Conservation (phyloP, 1,140 invertebrate species). For the Leguminivora glycinivorella region DNA sequence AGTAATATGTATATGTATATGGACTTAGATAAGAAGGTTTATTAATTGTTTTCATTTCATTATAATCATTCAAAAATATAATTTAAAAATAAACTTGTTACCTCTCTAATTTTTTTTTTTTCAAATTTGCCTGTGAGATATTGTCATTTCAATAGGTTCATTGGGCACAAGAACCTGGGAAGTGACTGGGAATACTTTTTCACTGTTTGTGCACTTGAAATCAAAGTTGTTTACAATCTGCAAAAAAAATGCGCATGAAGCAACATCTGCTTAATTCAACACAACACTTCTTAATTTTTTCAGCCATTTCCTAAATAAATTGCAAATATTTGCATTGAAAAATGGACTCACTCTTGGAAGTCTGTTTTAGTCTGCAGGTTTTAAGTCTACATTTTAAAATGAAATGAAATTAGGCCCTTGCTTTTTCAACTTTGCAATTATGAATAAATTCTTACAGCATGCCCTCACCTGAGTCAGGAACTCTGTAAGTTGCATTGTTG, state of each 20-base stretch:
- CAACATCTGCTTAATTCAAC: no score
- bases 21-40: neutral
- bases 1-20: no score
- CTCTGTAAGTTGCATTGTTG: constrained; percentile 85
- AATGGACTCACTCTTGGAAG: no score
- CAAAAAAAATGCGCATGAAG: constrained; percentile 42
- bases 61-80: constrained; percentile 2
- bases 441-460: constrained; percentile 3
- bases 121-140: constrained; percentile 34
- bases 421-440: neutral
- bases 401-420: neutral
- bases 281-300: no score
- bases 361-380: no score
- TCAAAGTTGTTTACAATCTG: constrained; percentile 66
- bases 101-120: constrained; percentile 11
- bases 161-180: constrained; percentile 61
- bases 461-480: constrained; percentile 81
- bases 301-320: no score
- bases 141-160: constrained; percentile 47
- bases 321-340: no score
- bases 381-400: no score
- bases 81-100: constrained; percentile 24
- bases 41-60: constrained; percentile 26
- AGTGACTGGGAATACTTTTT: constrained; percentile 56
- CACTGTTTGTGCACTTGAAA: constrained; percentile 49